Evolutionary conservation across 2,113 vertebrate species (phyloP).

Genomic region (Siphamia tubifer): DNA sequence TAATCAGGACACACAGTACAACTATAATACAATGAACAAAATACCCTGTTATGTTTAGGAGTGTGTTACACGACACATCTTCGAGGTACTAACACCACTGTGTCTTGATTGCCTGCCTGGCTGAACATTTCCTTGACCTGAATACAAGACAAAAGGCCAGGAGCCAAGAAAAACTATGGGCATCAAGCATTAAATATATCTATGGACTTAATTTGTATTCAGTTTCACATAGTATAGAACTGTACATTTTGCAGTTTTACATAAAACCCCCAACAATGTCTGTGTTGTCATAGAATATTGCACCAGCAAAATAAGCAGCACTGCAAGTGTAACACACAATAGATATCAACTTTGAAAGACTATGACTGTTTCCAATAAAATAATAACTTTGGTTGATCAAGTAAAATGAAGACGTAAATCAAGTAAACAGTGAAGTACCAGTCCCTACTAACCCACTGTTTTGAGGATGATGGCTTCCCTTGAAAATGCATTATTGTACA

Average conservation of each 20-base stretch:
- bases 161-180: too few species aligned
- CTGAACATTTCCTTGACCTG: too few species aligned
- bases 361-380: background rate
- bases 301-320: conserved; percentile 39
- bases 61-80: too few species aligned
- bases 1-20: too few species aligned
- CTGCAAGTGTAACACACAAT: background rate
- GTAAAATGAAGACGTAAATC: conserved; percentile 12
- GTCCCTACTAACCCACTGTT: background rate
- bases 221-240: too few species aligned
- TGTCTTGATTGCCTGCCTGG: too few species aligned
- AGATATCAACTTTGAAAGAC: background rate
- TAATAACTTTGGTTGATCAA: conserved; percentile 39
- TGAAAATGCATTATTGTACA: conserved; percentile 1
- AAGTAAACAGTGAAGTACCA: background rate
- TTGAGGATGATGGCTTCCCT: background rate
- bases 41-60: too few species aligned
- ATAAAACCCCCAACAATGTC: background rate
- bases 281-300: conserved; percentile 32
- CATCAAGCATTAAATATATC: too few species aligned
- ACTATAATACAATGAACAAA: too few species aligned
- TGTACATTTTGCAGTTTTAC: background rate
- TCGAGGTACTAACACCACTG: too few species aligned
- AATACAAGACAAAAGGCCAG: too few species aligned
- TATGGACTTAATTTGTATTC: too few species aligned